phyloP scores from a whole-genome alignment of 2,888 invertebrate genomes.

The Cantharis rustica region DNA sequence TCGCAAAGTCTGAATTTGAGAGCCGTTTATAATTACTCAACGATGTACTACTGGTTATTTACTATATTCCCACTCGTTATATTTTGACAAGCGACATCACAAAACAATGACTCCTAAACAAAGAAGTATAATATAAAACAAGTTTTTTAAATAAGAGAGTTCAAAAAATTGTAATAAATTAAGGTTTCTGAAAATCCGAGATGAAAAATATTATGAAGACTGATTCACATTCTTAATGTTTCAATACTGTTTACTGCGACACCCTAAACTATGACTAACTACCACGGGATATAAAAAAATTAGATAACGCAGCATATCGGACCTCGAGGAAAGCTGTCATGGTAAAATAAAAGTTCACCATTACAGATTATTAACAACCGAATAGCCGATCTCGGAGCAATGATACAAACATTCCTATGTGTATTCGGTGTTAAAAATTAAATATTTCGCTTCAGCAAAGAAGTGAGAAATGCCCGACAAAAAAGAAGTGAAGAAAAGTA shows the following conservation, averaged over 20 bases:
- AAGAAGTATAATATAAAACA: not conserved
- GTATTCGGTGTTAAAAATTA: not conserved
- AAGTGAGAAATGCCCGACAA: not conserved
- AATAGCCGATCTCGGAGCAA: not conserved
- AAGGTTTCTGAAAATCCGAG: too few relatives aligned
- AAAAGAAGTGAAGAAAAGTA: not conserved
- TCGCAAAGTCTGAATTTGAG: not conserved
- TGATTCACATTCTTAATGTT: too few relatives aligned
- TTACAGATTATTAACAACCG: too few relatives aligned
- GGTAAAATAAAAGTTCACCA: too few relatives aligned
- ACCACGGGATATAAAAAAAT: not conserved
- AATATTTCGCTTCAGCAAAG: not conserved
- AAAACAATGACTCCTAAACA: not conserved
- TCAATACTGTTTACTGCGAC: not conserved
- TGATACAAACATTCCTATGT: not conserved
- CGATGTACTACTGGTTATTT: not conserved
- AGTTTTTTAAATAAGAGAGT: not conserved
- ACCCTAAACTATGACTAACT: not conserved
- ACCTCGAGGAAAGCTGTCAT: too few relatives aligned
- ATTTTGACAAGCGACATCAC: not conserved
- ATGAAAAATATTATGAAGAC: too few relatives aligned
- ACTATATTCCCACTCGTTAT: not conserved
- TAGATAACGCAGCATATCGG: too few relatives aligned
- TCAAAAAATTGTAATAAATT: too few relatives aligned
- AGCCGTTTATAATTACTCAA: not conserved